Evolutionary conservation across 2,113 vertebrate genomes (phyloP), one percentile per base, ranked within the genome.

Genomic region (Albula goreensis): DNA sequence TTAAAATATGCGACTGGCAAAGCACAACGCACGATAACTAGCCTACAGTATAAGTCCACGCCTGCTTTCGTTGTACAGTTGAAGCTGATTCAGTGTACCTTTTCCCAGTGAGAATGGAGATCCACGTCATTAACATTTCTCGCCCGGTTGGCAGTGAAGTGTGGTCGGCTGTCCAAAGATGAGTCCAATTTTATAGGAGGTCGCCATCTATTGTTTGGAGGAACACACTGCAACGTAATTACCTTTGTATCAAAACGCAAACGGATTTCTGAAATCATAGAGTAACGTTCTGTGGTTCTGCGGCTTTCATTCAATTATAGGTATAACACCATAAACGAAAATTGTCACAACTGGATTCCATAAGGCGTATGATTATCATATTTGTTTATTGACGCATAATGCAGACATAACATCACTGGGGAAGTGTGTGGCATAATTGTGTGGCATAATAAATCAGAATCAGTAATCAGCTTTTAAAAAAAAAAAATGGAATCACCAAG

Each of bases 51-150:
- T 66, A 17, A 50, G 50, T 80, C 50, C 19, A 50, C 41, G 13
- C 48, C 78, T 50, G 78, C 31, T 7, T 66, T 19, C 41, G 31
- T 6, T 49, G 13, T 6, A 49, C 63, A 50, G 63, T 49, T 50
- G 2, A 70, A 78, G 19, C n/a, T 9, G 19, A 50, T 49, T 85
- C 87, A 86, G 85, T 74, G 74, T 70, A 49, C 50, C 57, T 41
- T 15, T 50, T 78, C 83, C 2, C 50, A 66, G 82, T 51, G 48
- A 91, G 60, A 94, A 91, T 93, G 94, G 89, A 95, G 91, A 90
- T 95, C 94, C 95, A 96, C 95, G 95, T 96, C 94, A 96, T 91
- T 92, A 78, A 80, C 50, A 9, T 49, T 48, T 17, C 74, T 31
- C 15, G 48, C 63, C 56, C 86, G 81, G 88, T 60, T 87, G 86